phyloP scores from a whole-genome alignment of 2,113 vertebrate genomes.

The Dinomys branickii region DNA sequence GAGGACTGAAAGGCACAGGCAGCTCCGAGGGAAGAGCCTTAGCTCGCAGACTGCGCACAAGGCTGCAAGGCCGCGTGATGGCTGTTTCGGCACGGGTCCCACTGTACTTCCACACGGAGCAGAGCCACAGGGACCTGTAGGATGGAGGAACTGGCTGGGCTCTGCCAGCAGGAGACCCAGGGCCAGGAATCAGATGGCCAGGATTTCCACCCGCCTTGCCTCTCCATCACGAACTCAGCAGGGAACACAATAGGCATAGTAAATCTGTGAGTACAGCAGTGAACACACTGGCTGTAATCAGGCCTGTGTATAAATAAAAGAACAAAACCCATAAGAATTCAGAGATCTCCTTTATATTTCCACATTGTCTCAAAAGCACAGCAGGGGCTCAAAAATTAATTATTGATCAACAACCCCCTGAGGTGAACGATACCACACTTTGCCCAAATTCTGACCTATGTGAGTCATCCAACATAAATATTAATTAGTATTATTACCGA shows the following conservation, averaged over 20 bases:
- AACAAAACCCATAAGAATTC: not conserved
- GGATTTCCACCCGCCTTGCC: not conserved
- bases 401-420: not conserved
- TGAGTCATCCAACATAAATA: conserved; percentile 28
- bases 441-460: conserved; percentile 9
- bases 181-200: not conserved
- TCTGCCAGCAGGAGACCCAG: not conserved
- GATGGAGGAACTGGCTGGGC: not conserved
- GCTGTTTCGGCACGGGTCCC: not conserved
- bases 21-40: not conserved
- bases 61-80: accelerated
- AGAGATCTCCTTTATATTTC: not conserved
- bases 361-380: not conserved
- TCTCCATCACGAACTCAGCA: not conserved
- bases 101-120: not conserved
- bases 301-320: not conserved
- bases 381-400: not conserved
- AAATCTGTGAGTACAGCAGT: not conserved
- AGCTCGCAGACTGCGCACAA: not conserved
- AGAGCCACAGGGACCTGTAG: not conserved
- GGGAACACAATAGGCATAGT: not conserved
- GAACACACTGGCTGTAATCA: too few relatives aligned
- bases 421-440: conserved; percentile 1
- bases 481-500: not conserved
- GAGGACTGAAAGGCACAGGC: not conserved